These are phyloP conservation scores for Holothuria scabra DNA, from an alignment of 53 echinoderm and acorn worm genomes.

Conservation along the genomic window DNA sequence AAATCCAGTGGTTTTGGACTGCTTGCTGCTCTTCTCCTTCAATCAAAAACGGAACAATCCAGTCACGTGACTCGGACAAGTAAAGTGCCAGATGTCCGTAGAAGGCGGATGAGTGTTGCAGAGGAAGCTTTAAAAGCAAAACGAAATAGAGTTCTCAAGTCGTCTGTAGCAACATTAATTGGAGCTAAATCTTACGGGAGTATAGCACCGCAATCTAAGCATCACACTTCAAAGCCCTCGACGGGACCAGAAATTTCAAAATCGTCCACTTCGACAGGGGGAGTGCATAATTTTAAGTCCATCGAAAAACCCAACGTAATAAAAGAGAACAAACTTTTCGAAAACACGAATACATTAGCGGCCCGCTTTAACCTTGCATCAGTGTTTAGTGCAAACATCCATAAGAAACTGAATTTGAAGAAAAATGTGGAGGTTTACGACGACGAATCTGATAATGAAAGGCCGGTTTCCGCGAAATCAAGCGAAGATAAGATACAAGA, in stretches of 20 bases:
- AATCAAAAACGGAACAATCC: background rate
- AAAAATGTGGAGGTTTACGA: conserved; percentile 67
- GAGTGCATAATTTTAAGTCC: background rate
- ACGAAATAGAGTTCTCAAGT: conserved; percentile 60
- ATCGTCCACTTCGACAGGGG: conserved; percentile 1
- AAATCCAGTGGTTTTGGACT: conserved; percentile 18
- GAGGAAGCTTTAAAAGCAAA: conserved; percentile 54
- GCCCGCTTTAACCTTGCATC: conserved; percentile 55
- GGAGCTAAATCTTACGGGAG: conserved; percentile 34
- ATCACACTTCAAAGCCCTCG: background rate
- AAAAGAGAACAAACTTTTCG: background rate
- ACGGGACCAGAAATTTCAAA: conserved; percentile 1
- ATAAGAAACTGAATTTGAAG: conserved; percentile 35
- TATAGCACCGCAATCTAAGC: background rate
- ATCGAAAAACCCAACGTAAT: too few relatives aligned
- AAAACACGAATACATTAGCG: conserved; percentile 43
- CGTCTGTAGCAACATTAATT: conserved; percentile 64
- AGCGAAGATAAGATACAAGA: conserved; percentile 6
- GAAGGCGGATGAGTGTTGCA: conserved; percentile 42
- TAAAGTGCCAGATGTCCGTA: conserved; percentile 72
- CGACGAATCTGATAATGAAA: conserved; percentile 66
- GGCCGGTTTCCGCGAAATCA: conserved; percentile 14
- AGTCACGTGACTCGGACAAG: conserved; percentile 30
- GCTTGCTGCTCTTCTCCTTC: conserved; percentile 35
- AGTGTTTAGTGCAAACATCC: conserved; percentile 34